These are phyloP conservation scores for Aplysia californica DNA, from an alignment of 1,140 invertebrate genomes.

Conservation along the genomic window DNA sequence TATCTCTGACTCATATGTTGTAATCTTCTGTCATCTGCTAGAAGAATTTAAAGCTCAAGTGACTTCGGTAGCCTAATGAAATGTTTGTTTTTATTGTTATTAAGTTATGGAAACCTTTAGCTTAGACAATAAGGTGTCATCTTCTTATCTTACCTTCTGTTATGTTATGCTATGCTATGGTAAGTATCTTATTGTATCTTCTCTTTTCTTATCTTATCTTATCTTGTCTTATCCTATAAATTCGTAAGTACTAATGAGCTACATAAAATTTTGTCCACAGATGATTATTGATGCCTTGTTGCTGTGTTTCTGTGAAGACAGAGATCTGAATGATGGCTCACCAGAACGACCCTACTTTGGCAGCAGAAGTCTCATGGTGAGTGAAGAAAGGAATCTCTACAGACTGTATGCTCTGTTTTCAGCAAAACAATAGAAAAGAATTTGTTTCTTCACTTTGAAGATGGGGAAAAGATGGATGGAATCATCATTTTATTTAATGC, in stretches of 20 bases:
- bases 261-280: constrained; percentile 68
- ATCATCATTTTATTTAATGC: neutral
- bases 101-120: too few species aligned
- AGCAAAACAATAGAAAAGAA: neutral
- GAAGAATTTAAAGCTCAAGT: too few species aligned
- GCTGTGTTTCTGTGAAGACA: constrained; percentile 79
- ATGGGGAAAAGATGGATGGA: neutral
- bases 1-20: too few species aligned
- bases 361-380: constrained; percentile 79
- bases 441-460: neutral
- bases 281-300: constrained; percentile 96
- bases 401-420: neutral
- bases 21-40: too few species aligned
- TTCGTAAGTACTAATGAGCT: neutral
- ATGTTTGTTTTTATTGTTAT: too few species aligned
- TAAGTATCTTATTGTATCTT: neutral
- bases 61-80: too few species aligned
- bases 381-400: constrained; percentile 20
- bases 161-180: too few species aligned
- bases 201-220: neutral
- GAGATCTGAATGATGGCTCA: constrained; percentile 79
- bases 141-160: too few species aligned
- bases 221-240: too few species aligned
- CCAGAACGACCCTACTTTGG: constrained; percentile 79
- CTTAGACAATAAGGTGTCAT: too few species aligned